Conservation (phyloP, 2,797 vertebrate genomes). For the Gobio occitaniae region DNA sequence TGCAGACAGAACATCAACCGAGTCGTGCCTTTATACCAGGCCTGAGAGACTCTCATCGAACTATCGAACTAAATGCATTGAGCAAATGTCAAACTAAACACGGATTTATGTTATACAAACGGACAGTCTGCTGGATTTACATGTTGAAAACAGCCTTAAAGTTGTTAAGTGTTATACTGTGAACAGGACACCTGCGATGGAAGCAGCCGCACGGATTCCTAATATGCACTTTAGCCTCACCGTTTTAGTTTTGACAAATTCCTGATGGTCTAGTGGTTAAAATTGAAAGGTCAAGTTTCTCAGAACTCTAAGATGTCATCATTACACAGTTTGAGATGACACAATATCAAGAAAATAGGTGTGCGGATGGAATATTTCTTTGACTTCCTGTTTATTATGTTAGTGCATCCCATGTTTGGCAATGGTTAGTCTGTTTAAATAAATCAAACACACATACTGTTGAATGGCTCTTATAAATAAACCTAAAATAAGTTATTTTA, state of each 20-base stretch:
- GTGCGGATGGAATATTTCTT: background rate
- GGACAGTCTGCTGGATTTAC: background rate
- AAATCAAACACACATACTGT: background rate
- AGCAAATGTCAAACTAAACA: background rate
- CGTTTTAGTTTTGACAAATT: background rate
- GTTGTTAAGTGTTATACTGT: slow-evolving; percentile 2
- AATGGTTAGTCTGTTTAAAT: background rate
- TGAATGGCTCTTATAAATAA: background rate
- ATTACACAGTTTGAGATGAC: background rate
- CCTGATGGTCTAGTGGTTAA: background rate
- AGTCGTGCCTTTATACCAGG: slow-evolving; percentile 84
- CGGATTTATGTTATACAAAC: background rate
- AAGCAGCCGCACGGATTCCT: background rate
- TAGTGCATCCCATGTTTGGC: background rate
- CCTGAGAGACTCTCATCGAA: slow-evolving; percentile 59
- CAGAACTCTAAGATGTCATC: background rate
- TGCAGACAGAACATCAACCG: slow-evolving; percentile 82
- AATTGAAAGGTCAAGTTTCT: background rate
- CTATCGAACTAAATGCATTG: background rate
- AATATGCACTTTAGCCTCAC: background rate
- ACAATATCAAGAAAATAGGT: background rate
- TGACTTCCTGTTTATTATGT: background rate
- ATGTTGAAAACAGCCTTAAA: background rate
- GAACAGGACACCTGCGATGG: background rate
- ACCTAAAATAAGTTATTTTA: background rate